Conservation (phyloP, 2,797 vertebrate genomes). For the Paramormyrops hopkinsi region DNA sequence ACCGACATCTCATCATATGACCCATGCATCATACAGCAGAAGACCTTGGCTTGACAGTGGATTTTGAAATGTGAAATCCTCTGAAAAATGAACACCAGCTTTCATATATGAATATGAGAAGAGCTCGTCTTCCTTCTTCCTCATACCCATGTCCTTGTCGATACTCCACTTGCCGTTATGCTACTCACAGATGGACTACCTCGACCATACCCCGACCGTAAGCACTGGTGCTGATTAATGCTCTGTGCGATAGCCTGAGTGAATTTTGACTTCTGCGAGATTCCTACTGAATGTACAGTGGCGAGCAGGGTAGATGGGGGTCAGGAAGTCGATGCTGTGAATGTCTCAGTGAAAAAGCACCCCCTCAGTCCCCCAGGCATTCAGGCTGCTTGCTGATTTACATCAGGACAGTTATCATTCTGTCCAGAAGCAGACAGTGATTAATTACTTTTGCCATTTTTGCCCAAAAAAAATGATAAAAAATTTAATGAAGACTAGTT, state of each 20-base stretch:
- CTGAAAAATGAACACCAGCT: neutral
- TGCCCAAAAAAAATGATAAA: slow-evolving; percentile 64
- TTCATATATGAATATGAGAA: neutral
- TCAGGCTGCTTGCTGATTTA: slow-evolving; percentile 72
- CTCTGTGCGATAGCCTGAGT: slow-evolving; percentile 59
- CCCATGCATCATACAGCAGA: neutral
- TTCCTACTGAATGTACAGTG: slow-evolving; percentile 63
- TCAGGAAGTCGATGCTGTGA: slow-evolving; percentile 69
- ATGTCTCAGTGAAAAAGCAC: slow-evolving; percentile 68
- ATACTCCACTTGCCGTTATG: neutral
- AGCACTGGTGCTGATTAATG: slow-evolving; percentile 66
- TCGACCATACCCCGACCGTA: neutral
- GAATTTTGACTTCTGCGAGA: slow-evolving; percentile 55
- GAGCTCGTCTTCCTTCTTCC: neutral
- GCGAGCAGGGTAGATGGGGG: slow-evolving; percentile 67
- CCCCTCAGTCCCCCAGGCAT: slow-evolving; percentile 73
- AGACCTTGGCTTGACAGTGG: neutral
- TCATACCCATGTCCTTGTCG: neutral
- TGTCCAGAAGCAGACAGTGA: slow-evolving; percentile 68
- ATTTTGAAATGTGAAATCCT: neutral
- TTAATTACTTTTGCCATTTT: slow-evolving; percentile 77
- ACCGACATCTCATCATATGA: neutral
- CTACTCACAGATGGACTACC: neutral
- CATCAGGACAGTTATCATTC: slow-evolving; percentile 76
- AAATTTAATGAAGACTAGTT: slow-evolving; percentile 67